Evolutionary conservation across 2,797 vertebrate species (phyloP), one percentile per base, ranked within the genome.

Genomic region (Podargus strigoides): DNA sequence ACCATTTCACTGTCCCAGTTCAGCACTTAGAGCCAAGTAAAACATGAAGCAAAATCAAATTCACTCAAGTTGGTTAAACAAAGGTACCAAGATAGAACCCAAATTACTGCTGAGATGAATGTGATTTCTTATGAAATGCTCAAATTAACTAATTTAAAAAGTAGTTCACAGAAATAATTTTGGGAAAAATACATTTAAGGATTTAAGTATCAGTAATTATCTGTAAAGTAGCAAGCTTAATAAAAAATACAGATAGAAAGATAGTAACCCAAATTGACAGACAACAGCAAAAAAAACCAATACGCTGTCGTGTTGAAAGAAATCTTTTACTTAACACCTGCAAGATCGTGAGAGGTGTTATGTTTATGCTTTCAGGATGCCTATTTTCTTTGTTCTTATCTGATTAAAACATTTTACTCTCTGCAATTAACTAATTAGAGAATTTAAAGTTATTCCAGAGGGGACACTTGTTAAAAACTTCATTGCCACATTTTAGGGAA

Each of bases 81-180:
- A 80, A 79, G 30, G 77, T n/a, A 87, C 7, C 10, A 60, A 28
- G 49, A 81, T 0, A 50, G n/a, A 93, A 68, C 28, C 21, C 41
- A 75, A 87, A 84, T 64, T 68, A 67, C 39, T 56, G 46, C 36
- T 28, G 52, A 86, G 49, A 59, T 70, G 17, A 84, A 77, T 58
- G 23, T n/a, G 41, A 52, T 62, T 86, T 75, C 67, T 64, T 49
- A 74, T 6, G 10, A 92, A 93, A 77, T 55, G n/a, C 36, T 89
- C 67, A 37, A 83, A 93, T 89, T 64, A 68, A 89, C 83, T 75
- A 75, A 90, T 88, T 85, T 78, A 8, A 44, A 87, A 93, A 91
- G 42, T 49, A 91, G 41, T 83, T 73, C 50, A 60, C 32, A 79
- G 64, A 84, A 93, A 90, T 23, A 1, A 78, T 84, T 95, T 62